A percentile compares a stretch with the other conserved stretches of the same genome.
Conservation (phyloP, 2,888 invertebrate species). For the Drosophila vallismaia region DNA sequence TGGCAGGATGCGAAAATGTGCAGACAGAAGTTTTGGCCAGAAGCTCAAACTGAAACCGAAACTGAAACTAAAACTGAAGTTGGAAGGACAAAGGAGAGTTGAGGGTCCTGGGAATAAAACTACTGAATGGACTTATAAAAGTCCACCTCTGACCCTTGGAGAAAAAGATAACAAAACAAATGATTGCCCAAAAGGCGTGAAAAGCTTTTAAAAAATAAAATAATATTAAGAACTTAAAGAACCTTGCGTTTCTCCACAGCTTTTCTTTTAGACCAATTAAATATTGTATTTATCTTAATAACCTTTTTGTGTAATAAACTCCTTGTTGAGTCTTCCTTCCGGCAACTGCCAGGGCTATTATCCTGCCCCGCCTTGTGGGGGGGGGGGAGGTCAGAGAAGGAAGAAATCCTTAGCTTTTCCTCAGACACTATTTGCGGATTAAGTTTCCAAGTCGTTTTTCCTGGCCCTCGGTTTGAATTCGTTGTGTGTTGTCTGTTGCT, state of each 20-base stretch:
- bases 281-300: conserved; percentile 49
- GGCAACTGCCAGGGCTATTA: neutral
- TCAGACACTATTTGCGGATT: conserved; percentile 33
- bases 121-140: neutral
- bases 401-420: neutral
- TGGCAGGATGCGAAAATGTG: conserved; percentile 17
- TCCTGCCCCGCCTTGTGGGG: neutral
- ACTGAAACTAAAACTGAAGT: conserved; percentile 15
- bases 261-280: conserved; percentile 36
- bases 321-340: conserved; percentile 17
- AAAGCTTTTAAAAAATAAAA: conserved; percentile 6
- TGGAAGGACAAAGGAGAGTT: conserved; percentile 8
- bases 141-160: conserved; percentile 16
- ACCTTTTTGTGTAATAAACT: conserved; percentile 47
- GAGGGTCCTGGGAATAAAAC: conserved; percentile 5
- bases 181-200: conserved; percentile 13
- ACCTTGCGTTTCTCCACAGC: neutral
- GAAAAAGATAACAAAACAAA: neutral
- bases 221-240: neutral
- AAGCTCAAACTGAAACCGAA: conserved; percentile 30
- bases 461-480: conserved; percentile 6
- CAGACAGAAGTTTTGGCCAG: conserved; percentile 27
- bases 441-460: conserved; percentile 13
- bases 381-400: neutral
- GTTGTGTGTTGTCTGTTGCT: conserved; percentile 33